These are phyloP conservation scores for Trichomalopsis sarcophagae DNA, from an alignment of 1,140 invertebrate genomes.

Conservation along the genomic window DNA sequence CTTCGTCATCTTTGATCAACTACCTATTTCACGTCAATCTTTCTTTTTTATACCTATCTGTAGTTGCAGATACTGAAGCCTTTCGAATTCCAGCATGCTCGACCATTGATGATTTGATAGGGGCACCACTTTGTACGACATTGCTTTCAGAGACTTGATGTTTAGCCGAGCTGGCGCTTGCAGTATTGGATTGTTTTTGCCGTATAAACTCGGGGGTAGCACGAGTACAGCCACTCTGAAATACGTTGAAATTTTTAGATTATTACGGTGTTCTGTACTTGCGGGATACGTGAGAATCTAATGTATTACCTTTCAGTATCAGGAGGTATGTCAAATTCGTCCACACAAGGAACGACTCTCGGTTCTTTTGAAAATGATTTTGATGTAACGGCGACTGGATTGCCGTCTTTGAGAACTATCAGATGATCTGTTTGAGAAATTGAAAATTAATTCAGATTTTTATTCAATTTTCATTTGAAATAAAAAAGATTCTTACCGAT, in stretches of 20 bases:
- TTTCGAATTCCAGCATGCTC: neutral
- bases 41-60: neutral
- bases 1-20: neutral
- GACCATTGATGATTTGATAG: neutral
- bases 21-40: neutral
- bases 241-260: conserved; percentile 4
- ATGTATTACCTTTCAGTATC: conserved; percentile 15
- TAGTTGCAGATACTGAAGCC: neutral
- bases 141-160: conserved; percentile 25
- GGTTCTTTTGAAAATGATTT: conserved; percentile 67
- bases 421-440: conserved; percentile 73
- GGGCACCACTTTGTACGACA: conserved; percentile 38
- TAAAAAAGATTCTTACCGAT: conserved; percentile 69
- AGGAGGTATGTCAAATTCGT: conserved; percentile 30
- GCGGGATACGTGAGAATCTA: conserved; percentile 52
- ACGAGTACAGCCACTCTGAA: conserved; percentile 30
- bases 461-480: conserved; percentile 51
- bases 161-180: neutral
- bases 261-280: neutral
- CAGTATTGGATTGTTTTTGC: neutral
- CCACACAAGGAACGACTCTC: neutral
- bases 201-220: neutral
- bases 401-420: conserved; percentile 60
- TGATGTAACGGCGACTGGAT: conserved; percentile 66
- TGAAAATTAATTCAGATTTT: conserved; percentile 32